Conservation (phyloP, 2,888 invertebrate genomes). For the Nineta flava region DNA sequence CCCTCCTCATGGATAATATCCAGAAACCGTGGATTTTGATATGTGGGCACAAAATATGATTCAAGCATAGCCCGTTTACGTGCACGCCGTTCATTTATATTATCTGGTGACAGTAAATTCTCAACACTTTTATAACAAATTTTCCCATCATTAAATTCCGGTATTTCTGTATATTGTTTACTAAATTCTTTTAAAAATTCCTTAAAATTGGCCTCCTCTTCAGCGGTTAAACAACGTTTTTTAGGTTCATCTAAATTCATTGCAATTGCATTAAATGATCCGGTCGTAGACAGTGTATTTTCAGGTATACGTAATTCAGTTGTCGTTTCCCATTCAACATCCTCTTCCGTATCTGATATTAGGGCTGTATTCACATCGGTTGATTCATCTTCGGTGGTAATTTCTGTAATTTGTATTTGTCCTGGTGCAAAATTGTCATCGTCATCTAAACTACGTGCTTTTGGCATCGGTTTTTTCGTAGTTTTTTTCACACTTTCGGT, state of each 20-base stretch:
- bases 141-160: too few relatives aligned
- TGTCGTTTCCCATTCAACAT: slow-evolving; percentile 40
- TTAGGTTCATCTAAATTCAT: slow-evolving; percentile 25
- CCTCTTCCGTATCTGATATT: slow-evolving; percentile 47
- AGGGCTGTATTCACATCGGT: slow-evolving; percentile 28
- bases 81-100: slow-evolving; percentile 27
- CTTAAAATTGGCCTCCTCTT: slow-evolving; percentile 38
- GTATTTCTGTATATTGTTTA: slow-evolving; percentile 16
- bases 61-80: slow-evolving; percentile 38
- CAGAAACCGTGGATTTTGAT: slow-evolving; percentile 46
- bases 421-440: slow-evolving; percentile 16
- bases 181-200: slow-evolving; percentile 36
- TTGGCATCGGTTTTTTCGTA: slow-evolving; percentile 12
- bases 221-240: slow-evolving; percentile 29
- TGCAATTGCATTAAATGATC: slow-evolving; percentile 28
- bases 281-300: slow-evolving; percentile 15
- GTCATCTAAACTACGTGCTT: slow-evolving; percentile 26
- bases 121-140: too few relatives aligned
- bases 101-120: slow-evolving; percentile 13
- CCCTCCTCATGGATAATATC: slow-evolving; percentile 68
- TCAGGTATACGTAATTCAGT: slow-evolving; percentile 25
- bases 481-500: slow-evolving; percentile 10
- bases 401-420: slow-evolving; percentile 24
- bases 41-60: slow-evolving; percentile 38
- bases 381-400: slow-evolving; percentile 21